Evolutionary conservation across 2,888 invertebrate species (phyloP), one percentile per base, ranked within the genome.

Genomic region (Synanthedon andrenaeformis): DNA sequence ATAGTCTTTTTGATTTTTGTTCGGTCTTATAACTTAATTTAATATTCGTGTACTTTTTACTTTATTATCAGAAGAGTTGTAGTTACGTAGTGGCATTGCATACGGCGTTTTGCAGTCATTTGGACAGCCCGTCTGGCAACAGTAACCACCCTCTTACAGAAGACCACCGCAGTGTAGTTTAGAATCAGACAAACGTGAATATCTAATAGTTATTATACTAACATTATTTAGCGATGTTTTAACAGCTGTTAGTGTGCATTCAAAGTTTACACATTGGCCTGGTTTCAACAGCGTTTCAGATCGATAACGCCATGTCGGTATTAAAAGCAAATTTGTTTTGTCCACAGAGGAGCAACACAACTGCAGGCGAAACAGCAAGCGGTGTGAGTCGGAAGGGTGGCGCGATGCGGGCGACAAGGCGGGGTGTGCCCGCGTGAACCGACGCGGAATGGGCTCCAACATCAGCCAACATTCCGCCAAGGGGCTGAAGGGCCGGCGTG

Each of bases 381-480:
- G 66, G 62, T 67, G 65, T 51, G 64, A 65, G 55, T 58, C 64
- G 53, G 65, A 74, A 65, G 68, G 63, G 65, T 67, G 60, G 57
- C 57, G 55, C 49, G 57, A 58, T 58, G 59, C 55, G 69, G 76
- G 49, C 67, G 83, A 83, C 82, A 85, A 85, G 82, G 72, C 17
- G 17, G 49, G 12, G 49, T 8, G 19, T 49, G 49, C 85, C 83
- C 74, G 66, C 71, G 58, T 85, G 74, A 83, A 83, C 82, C 83
- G 82, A 83, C 83, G 71, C 70, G 89, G 79, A 68, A 93, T 93
- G 93, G 93, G 93, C 75, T 92, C 93, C 58, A 93, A 93, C 89
- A 91, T 93, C 72, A 93, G 93, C 88, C 91, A 93, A 60, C 92
- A 92, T 77, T 92, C 91, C 69, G 90, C 91, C 66, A 93, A 93